Conservation (phyloP, 1,140 invertebrate genomes). For the Cydia pomonella region DNA sequence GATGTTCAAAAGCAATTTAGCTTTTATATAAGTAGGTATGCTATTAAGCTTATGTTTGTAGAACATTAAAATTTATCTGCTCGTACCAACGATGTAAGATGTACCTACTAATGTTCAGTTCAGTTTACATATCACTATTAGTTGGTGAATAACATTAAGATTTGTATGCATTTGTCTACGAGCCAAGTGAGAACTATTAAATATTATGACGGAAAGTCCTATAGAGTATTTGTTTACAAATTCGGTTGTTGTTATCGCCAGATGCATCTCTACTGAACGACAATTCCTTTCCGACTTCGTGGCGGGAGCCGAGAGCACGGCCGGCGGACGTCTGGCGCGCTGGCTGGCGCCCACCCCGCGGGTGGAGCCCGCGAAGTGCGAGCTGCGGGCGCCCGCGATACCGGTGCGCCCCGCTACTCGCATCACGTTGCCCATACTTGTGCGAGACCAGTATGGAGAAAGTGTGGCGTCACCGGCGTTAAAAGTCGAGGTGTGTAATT, state of each 20-base stretch:
- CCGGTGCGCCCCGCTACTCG: conserved; percentile 92
- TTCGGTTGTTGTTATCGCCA: conserved; percentile 37
- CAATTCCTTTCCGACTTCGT: conserved; percentile 97
- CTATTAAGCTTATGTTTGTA: not conserved
- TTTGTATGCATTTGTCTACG: no score
- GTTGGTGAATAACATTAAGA: no score
- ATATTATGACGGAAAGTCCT: no score
- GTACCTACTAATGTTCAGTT: no score
- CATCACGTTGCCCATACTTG: conserved; percentile 89
- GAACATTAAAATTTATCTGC: not conserved
- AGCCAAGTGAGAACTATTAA: no score
- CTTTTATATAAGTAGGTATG: not conserved
- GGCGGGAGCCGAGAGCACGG: conserved; percentile 90
- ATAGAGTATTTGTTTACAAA: not conserved
- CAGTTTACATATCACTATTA: no score
- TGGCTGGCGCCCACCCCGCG: conserved; percentile 97
- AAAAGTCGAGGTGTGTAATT: conserved; percentile 88
- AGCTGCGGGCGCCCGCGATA: conserved; percentile 88
- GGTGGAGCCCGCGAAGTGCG: conserved; percentile 93
- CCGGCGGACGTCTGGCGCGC: conserved; percentile 94
- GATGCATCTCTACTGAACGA: conserved; percentile 88
- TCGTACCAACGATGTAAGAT: no score
- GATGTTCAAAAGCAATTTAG: not conserved
- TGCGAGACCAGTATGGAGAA: conserved; percentile 96
- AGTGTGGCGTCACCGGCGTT: conserved; percentile 91